These are phyloP conservation scores for Grus americana DNA, from an alignment of 2,113 vertebrate genomes.

Conservation along the genomic window DNA sequence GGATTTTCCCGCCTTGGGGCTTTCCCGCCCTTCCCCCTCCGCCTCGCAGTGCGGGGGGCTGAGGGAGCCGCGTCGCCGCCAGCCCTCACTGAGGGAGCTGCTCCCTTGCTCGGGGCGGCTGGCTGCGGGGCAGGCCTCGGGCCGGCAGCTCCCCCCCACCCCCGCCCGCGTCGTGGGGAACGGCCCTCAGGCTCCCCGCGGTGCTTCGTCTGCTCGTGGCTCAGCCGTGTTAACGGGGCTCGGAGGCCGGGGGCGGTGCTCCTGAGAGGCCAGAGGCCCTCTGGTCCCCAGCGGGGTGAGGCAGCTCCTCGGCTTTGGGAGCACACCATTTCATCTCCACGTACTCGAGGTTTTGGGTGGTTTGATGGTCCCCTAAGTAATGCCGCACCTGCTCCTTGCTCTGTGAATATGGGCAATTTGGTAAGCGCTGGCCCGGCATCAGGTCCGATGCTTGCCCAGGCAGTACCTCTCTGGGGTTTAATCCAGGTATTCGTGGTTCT, in stretches of 20 bases:
- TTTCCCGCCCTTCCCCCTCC: background rate
- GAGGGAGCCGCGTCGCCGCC: background rate
- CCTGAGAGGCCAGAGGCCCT: background rate
- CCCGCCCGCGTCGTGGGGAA: background rate
- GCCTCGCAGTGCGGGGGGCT: background rate
- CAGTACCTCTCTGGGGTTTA: background rate
- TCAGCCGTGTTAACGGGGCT: background rate
- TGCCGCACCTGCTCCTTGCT: background rate
- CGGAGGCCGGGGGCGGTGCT: background rate
- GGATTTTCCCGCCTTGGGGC: background rate
- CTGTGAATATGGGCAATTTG: background rate
- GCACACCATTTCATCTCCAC: accelerated
- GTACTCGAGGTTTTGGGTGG: background rate
- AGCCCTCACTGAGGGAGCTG: background rate
- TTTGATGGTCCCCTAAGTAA: background rate
- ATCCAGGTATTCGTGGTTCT: background rate
- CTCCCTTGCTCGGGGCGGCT: background rate
- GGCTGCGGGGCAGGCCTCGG: no score
- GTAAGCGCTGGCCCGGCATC: background rate
- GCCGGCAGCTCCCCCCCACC: background rate
- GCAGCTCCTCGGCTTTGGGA: background rate
- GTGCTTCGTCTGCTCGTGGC: background rate
- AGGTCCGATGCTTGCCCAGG: background rate
- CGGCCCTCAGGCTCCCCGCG: background rate
- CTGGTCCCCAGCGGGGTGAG: background rate